A percentile compares a stretch with the other conserved stretches of the same genome.
phyloP scores from a whole-genome alignment of 2,888 invertebrate species.

The Ceraclea dissimilis region DNA sequence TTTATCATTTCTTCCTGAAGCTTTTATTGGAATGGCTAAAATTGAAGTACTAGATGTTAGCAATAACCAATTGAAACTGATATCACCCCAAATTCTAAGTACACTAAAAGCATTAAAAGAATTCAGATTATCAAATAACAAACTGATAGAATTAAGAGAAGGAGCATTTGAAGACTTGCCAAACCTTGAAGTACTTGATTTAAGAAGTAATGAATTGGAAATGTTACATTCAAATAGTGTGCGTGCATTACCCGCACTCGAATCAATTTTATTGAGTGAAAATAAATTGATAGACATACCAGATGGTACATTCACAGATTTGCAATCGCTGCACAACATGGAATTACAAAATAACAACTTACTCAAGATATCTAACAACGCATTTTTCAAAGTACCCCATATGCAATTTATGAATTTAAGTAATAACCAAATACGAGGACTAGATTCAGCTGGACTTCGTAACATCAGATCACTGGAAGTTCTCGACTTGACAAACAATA shows the following conservation, averaged over 20 bases:
- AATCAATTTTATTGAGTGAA: constrained; percentile 60
- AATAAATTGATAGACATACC: constrained; percentile 70
- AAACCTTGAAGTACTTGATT: constrained; percentile 63
- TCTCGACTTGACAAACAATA: constrained; percentile 76
- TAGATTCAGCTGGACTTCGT: constrained; percentile 68
- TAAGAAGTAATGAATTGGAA: constrained; percentile 75
- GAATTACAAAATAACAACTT: constrained; percentile 77
- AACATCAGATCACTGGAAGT: constrained; percentile 74
- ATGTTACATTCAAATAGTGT: constrained; percentile 67
- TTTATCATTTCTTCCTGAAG: constrained; percentile 62
- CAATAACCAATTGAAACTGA: constrained; percentile 63
- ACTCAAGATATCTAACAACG: constrained; percentile 61
- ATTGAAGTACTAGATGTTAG: constrained; percentile 70
- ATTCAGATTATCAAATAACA: constrained; percentile 68
- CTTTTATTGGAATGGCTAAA: constrained; percentile 59
- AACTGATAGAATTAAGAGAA: constrained; percentile 59
- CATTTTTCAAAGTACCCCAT: constrained; percentile 71
- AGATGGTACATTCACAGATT: constrained; percentile 65
- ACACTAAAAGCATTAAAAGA: constrained; percentile 62
- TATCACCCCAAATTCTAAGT: constrained; percentile 62
- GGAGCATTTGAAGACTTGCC: constrained; percentile 66
- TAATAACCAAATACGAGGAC: constrained; percentile 64
- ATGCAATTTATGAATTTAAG: constrained; percentile 78
- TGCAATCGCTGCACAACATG: constrained; percentile 64
- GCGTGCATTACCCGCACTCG: constrained; percentile 58